Base-by-base conservation (phyloP, 2,888 invertebrate species). In the Oxytorus armatus region DNA sequence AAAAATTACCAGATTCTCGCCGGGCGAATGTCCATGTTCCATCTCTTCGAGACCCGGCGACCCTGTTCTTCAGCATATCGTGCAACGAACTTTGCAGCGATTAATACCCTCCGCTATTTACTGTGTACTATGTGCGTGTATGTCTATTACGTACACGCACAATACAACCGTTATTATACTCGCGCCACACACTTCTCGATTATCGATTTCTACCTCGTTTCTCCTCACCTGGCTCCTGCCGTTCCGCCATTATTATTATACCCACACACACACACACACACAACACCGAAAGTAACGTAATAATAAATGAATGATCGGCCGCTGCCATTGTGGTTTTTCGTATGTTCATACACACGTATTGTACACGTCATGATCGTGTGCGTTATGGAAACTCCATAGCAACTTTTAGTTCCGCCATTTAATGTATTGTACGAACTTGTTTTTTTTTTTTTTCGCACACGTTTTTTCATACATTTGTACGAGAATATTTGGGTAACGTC, bases 1-100 rank as follows among this genome's bases (percentile, higher is more conserved):
- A 33, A 66, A 57, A 77, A 44, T 86, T 88, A 88, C 88, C 89
- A 87, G 63, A 81, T 85, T 84, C 66, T 86, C 86, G n/a, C 88
- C 87, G 36, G 85, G 87, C 33, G 77, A 78, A 69, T 87, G 83
- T 42, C 85, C 86, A 25, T 85, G 85, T 73, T 88, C 88, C 89
- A 88, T 88, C 11, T 49, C 44, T 25, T 33, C 73, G 21, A 53
- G 29, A 55, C 25, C 42, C 59, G 49, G 36, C 51, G 74, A 77
- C 77, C 69, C 49, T 74, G 77, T 74, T 66, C 74, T 77, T 81
- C 44, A 25, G 21, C 29, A 11, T 69, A 69, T 74, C 68, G 77
- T 47, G 69, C 81, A 77, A 77, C 65, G 74, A 81, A 74, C 77
- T 77, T 65, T 66, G 55, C 29, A 7, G 51, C 68, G 55, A 59